Base-by-base conservation (phyloP, 2,797 vertebrate species). In the Rhincodon typus region DNA sequence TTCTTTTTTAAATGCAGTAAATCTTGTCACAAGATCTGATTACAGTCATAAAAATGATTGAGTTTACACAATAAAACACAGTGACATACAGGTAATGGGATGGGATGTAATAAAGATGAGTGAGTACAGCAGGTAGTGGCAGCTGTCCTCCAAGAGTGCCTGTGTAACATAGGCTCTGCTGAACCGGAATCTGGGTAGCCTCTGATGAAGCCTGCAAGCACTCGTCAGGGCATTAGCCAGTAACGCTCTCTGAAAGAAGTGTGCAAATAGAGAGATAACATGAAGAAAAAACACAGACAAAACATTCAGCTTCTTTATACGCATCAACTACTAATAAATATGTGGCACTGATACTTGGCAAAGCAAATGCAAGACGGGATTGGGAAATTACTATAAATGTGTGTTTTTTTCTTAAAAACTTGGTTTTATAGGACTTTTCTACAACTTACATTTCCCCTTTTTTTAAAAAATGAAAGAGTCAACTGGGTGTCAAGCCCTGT, bases 31-130 rank as follows among this genome's bases (percentile, higher is more conserved):
- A n/a, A 19, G 70, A 95, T 95, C 70, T 95, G 94, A 77, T 95
- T 95, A 30, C 94, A 53, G 70, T 95, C 46, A 77, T 74, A 50
- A 95, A 95, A 95, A 95, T 77, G 50, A 95, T 95, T 77, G 34
- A 95, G 70, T 77, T 95, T 95, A 77, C 94, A 72, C 46, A 53
- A 95, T 57, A 72, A 95, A 94, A 27, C 70, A 95, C 46, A 74
- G 46, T 77, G 94, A 94, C 91, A 96, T 96, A 96, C 95, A 82
- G 91, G 95, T 93, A 62, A 96, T 74, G 57, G 95, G 95, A 34
- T 94, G 38, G 91, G 95, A 91, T 70, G 87, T 96, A 94, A 96
- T 82, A 94, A 96, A 96, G 95, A 96, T 96, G 70, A 96, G 95
- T 21, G 95, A 91, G 62, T 93, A 96, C 50, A 96, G 91, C 69